These are phyloP conservation scores for Thelaira solivaga DNA, from an alignment of 2,888 invertebrate genomes.

Conservation along the genomic window DNA sequence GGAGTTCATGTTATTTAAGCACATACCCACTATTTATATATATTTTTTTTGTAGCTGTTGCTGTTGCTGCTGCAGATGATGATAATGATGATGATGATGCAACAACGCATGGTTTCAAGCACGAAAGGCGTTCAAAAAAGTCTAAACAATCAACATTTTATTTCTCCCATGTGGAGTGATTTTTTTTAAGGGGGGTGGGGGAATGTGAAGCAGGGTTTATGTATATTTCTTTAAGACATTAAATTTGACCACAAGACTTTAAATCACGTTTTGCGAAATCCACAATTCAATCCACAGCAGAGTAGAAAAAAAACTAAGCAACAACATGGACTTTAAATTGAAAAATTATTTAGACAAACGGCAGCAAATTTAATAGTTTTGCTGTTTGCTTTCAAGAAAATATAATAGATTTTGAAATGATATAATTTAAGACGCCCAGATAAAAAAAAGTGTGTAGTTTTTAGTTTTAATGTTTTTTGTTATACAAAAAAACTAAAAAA, in stretches of 20 bases:
- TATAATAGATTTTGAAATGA: slow-evolving; percentile 29
- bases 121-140: slow-evolving; percentile 54
- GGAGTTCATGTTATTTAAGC: slow-evolving; percentile 42
- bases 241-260: slow-evolving; percentile 58
- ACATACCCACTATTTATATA: slow-evolving; percentile 31
- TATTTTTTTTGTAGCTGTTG: background rate
- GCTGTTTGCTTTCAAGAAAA: slow-evolving; percentile 4
- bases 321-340: slow-evolving; percentile 43
- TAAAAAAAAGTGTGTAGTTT: slow-evolving; percentile 3
- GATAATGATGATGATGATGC: slow-evolving; percentile 51
- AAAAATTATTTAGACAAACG: slow-evolving; percentile 59
- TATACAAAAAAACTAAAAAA: too few species aligned
- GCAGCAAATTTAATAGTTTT: slow-evolving; percentile 46
- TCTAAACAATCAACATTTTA: slow-evolving; percentile 53
- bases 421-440: slow-evolving; percentile 32
- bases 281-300: too few species aligned
- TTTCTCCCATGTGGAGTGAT: slow-evolving; percentile 36
- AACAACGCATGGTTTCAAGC: slow-evolving; percentile 59
- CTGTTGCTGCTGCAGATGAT: slow-evolving; percentile 17
- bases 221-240: slow-evolving; percentile 20
- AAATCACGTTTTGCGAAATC: slow-evolving; percentile 53
- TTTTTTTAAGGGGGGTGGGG: slow-evolving; percentile 1
- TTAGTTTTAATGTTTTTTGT: background rate
- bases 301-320: background rate
- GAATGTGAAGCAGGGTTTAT: too few species aligned